A percentile compares a stretch with the other conserved stretches of the same genome.
Conservation (phyloP, 2,113 vertebrate genomes). For the Prionailurus viverrinus region DNA sequence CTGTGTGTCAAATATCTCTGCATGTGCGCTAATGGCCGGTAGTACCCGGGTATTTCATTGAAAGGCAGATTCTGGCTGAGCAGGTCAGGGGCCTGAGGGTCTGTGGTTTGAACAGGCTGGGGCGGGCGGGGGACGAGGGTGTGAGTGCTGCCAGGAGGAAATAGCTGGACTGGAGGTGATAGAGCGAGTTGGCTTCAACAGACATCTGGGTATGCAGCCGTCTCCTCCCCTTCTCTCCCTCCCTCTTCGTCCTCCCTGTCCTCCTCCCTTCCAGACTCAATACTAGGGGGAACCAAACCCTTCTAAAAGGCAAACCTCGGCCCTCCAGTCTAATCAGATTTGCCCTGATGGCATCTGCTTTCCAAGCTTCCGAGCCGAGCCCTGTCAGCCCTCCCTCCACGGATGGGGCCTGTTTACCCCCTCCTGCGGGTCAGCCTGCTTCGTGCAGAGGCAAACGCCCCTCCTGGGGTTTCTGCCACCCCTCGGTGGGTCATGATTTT, state of each 20-base stretch:
- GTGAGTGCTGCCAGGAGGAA: fast-evolving
- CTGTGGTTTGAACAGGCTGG: not conserved
- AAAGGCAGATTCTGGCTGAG: not conserved
- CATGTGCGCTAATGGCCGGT: fast-evolving
- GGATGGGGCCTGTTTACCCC: not conserved
- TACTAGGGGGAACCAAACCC: not conserved
- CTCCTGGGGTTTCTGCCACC: not conserved
- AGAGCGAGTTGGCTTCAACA: not conserved
- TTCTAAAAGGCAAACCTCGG: not conserved
- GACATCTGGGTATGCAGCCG: not conserved
- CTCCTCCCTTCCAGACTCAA: not conserved
- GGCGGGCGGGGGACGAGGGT: not conserved
- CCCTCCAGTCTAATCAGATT: slow-evolving; percentile 10
- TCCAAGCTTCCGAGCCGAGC: not conserved
- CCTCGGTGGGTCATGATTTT: not conserved
- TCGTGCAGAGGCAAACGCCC: not conserved
- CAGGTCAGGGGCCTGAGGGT: not conserved
- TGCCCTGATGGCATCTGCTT: slow-evolving; percentile 43
- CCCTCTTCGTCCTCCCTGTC: not conserved
- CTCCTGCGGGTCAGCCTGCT: fast-evolving
- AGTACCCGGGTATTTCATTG: not conserved
- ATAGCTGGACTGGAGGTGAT: not conserved
- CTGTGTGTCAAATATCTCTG: too few relatives aligned
- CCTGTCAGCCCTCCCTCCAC: not conserved
- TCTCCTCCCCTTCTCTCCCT: not conserved